phyloP scores from a whole-genome alignment of 1,140 invertebrate genomes.

The Papilio helenus region DNA sequence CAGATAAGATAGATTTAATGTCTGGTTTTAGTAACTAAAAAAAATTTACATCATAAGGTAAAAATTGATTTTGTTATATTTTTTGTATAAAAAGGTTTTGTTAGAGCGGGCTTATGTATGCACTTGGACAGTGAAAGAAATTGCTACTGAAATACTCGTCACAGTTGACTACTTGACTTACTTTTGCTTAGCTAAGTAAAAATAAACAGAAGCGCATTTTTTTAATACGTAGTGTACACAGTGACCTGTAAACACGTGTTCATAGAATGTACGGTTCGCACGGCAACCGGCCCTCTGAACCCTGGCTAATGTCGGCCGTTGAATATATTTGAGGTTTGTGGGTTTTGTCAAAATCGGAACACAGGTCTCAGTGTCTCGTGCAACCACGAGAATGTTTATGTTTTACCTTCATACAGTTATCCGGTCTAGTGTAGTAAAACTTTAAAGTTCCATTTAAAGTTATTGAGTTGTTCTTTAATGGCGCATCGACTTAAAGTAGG shows the following conservation, averaged over 20 bases:
- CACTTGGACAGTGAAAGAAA: background rate
- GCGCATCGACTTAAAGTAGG: background rate
- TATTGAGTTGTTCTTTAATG: background rate
- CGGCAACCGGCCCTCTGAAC: background rate
- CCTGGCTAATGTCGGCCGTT: background rate
- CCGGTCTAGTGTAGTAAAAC: background rate
- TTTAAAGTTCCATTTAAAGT: background rate
- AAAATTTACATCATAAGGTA: background rate
- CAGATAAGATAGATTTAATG: background rate
- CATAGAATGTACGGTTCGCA: conserved; percentile 13
- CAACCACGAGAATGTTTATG: background rate
- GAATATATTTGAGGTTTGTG: conserved; percentile 6
- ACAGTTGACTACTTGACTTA: background rate
- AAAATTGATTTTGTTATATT: too few species aligned
- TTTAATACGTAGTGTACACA: conserved; percentile 16
- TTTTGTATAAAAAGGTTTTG: too few species aligned
- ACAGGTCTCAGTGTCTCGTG: background rate
- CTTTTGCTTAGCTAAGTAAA: background rate
- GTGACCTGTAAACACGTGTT: conserved; percentile 16
- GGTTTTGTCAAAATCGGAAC: conserved; percentile 1
- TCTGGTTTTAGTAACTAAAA: background rate
- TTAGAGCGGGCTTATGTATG: too few species aligned
- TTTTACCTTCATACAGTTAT: background rate
- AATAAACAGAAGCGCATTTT: background rate
- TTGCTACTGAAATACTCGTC: background rate